Conservation (phyloP, 2,888 invertebrate genomes). For the Gymnocheta viridis region DNA sequence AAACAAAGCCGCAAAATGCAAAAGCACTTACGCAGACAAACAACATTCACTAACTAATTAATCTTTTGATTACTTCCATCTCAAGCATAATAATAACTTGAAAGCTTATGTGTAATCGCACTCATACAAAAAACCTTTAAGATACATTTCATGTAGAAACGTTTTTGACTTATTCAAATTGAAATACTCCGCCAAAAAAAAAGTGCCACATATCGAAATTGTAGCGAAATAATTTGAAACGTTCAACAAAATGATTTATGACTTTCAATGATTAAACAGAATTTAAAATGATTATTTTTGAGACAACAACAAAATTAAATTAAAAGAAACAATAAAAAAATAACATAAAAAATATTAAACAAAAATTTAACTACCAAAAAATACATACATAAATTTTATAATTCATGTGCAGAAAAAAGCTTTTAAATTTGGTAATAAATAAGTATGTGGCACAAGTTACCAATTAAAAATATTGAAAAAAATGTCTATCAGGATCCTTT, state of each 20-base stretch:
- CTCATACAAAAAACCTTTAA: not conserved
- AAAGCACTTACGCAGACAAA: not conserved
- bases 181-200: conserved; percentile 12
- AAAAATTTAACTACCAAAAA: not conserved
- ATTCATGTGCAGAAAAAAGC: not conserved
- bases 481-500: not conserved
- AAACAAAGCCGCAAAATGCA: not conserved
- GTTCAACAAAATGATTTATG: conserved; percentile 60
- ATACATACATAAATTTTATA: not conserved
- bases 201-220: conserved; percentile 49
- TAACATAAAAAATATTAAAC: not conserved
- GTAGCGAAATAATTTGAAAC: conserved; percentile 49
- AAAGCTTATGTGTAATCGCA: not conserved
- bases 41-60: conserved; percentile 49
- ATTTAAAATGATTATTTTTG: conserved; percentile 1
- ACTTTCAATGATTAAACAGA: conserved; percentile 43
- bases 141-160: not conserved
- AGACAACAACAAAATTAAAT: conserved; percentile 20
- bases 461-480: not conserved
- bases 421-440: not conserved
- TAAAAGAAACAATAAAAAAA: conserved; percentile 4
- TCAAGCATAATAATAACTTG: conserved; percentile 10
- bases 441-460: not conserved
- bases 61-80: conserved; percentile 47
- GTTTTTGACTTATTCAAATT: not conserved